A percentile compares a stretch with the other conserved stretches of the same genome.
phyloP scores from a whole-genome alignment of 2,888 invertebrate genomes.

The Xestia xanthographa region DNA sequence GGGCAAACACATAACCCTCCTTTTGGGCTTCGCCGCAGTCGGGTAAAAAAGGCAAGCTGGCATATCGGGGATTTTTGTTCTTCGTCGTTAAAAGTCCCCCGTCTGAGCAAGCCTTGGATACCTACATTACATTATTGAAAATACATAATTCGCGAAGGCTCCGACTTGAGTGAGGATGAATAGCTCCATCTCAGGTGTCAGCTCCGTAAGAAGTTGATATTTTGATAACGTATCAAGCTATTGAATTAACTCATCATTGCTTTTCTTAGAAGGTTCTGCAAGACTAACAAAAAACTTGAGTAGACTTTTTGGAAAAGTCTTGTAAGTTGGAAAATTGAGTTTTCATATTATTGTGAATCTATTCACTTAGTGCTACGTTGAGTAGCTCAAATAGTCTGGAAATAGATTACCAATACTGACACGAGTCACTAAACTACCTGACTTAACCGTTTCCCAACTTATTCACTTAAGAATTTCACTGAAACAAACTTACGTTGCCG shows the following conservation, averaged over 20 bases:
- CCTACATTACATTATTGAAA: constrained; percentile 38
- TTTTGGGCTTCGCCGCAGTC: no score
- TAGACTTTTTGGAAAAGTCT: not conserved
- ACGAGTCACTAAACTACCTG: not conserved
- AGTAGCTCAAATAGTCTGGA: not conserved
- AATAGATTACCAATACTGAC: not conserved
- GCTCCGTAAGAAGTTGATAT: constrained; percentile 26
- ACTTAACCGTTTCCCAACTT: not conserved
- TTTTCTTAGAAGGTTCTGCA: not conserved
- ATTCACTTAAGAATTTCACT: not conserved
- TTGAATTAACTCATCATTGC: constrained; percentile 32
- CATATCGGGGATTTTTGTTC: not conserved
- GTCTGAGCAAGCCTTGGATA: not conserved
- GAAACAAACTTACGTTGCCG: no score
- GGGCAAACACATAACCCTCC: no score
- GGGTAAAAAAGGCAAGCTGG: no score
- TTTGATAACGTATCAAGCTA: constrained; percentile 48
- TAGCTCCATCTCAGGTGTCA: constrained; percentile 41
- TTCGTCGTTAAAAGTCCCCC: not conserved
- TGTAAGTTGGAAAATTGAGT: not conserved
- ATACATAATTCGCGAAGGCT: constrained; percentile 38
- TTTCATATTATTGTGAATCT: not conserved
- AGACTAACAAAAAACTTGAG: not conserved
- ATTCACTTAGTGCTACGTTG: not conserved
- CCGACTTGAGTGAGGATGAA: constrained; percentile 34